A percentile compares a stretch with the other conserved stretches of the same genome.
Conservation (phyloP, 2,888 invertebrate species). For the Drosophila macrospina region DNA sequence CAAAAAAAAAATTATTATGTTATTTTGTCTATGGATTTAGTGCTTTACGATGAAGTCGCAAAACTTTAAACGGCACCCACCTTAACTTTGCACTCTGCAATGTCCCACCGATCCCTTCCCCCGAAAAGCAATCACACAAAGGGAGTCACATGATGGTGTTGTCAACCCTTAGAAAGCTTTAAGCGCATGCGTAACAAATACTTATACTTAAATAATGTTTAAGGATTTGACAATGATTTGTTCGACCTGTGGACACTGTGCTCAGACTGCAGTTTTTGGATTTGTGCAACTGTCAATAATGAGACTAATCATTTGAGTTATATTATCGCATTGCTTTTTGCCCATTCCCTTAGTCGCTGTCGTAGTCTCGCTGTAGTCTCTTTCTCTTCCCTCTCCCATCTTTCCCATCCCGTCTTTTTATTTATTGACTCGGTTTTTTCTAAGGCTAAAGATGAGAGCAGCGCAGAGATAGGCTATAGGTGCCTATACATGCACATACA, state of each 20-base stretch:
- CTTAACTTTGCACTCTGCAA: conserved; percentile 10
- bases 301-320: conserved; percentile 51
- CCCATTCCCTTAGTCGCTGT: conserved; percentile 27
- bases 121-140: background rate
- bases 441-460: conserved; percentile 32
- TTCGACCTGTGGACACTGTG: conserved; percentile 14
- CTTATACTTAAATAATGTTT: no score
- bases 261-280: conserved; percentile 15
- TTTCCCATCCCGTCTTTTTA: conserved; percentile 11
- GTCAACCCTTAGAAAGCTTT: background rate
- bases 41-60: conserved; percentile 69
- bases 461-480: conserved; percentile 16
- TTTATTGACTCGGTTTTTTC: conserved; percentile 33
- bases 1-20: conserved; percentile 42
- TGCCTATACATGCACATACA: background rate
- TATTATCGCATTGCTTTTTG: conserved; percentile 51
- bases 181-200: conserved; percentile 10
- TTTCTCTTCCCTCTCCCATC: conserved; percentile 13
- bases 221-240: background rate
- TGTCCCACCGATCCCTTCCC: conserved; percentile 1
- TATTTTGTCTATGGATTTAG: conserved; percentile 73
- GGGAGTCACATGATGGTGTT: conserved; percentile 3
- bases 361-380: conserved; percentile 3
- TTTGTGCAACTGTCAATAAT: conserved; percentile 43
- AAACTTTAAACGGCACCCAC: conserved; percentile 46